phyloP scores from a whole-genome alignment of 64 coral and sea anemone genomes.

The Montipora capricornis region DNA sequence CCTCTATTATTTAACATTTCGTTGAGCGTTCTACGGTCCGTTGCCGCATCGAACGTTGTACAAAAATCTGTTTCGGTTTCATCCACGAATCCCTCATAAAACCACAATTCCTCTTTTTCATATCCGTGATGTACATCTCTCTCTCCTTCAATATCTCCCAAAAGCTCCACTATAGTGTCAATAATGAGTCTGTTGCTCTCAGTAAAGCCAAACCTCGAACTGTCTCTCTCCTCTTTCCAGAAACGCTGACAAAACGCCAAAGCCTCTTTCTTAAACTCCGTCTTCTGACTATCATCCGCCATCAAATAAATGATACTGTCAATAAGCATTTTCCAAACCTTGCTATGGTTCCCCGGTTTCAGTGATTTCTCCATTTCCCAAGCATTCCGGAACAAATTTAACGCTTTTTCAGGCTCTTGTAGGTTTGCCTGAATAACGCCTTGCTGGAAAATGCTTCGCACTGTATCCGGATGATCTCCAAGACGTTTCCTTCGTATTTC shows the following conservation, averaged over 20 bases:
- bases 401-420: neutral
- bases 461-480: constrained; percentile 10
- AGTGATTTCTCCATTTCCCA: constrained; percentile 54
- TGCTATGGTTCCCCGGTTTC: neutral
- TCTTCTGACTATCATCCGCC: neutral
- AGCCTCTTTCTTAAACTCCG: neutral
- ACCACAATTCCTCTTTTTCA: neutral
- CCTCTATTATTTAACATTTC: neutral
- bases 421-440: constrained; percentile 18
- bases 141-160: neutral
- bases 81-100: neutral
- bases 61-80: neutral
- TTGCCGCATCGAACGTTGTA: neutral
- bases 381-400: constrained; percentile 24
- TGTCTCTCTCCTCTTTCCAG: neutral
- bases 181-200: neutral
- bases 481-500: constrained; percentile 21
- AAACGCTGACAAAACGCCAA: constrained; percentile 5
- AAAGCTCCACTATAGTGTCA: neutral
- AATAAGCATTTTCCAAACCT: neutral
- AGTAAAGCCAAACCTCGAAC: neutral
- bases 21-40: neutral
- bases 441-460: constrained; percentile 49
- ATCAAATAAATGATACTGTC: neutral
- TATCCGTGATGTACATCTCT: neutral